A percentile compares a stretch with the other conserved stretches of the same genome.
Evolutionary conservation across 2,113 vertebrate genomes (phyloP).

Genomic region (Ciconia stormi): DNA sequence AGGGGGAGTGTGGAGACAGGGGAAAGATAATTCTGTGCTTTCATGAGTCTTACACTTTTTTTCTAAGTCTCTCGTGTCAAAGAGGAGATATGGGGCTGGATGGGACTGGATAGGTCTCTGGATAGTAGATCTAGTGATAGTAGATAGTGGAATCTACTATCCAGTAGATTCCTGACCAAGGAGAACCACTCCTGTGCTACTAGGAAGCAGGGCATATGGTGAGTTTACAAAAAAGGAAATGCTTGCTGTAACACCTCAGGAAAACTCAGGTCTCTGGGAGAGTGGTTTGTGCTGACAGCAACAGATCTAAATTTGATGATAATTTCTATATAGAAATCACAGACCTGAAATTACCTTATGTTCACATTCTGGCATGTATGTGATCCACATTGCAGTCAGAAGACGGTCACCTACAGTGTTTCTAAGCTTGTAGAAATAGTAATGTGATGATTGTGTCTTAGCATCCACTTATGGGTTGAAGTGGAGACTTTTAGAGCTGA

Average conservation of each 20-base stretch:
- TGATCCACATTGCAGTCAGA: background rate
- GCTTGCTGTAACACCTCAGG: background rate
- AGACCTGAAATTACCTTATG: slow-evolving; percentile 15
- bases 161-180: background rate
- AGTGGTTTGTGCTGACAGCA: slow-evolving; percentile 41
- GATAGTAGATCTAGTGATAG: no score
- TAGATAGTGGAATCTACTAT: no score
- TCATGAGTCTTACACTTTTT: background rate
- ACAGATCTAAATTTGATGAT: background rate
- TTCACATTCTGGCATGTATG: background rate
- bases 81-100: background rate
- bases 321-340: slow-evolving; percentile 2
- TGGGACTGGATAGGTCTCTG: background rate
- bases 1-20: background rate
- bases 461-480: background rate
- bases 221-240: background rate
- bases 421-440: background rate
- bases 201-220: background rate
- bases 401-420: background rate
- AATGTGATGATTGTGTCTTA: background rate
- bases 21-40: background rate
- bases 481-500: background rate
- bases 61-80: background rate
- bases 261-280: background rate
- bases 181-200: background rate